A percentile compares a stretch with the other conserved stretches of the same genome.
phyloP scores from a whole-genome alignment of 2,888 invertebrate genomes.

The Ochropleura leucogaster region DNA sequence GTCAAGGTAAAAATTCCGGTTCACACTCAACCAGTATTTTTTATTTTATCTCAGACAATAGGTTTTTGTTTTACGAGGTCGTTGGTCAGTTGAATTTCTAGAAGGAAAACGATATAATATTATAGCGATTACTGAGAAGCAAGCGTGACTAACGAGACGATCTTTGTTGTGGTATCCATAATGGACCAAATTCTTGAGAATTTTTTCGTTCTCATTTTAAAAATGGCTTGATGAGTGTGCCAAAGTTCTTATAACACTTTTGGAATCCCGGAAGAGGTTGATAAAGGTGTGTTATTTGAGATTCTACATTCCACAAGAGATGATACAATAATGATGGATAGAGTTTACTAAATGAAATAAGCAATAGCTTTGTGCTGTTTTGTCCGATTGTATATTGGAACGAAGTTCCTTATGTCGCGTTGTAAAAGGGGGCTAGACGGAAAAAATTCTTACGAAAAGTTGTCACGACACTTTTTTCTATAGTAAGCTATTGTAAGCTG shows the following conservation, averaged over 20 bases:
- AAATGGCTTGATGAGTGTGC: background rate
- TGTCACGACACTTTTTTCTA: too few relatives aligned
- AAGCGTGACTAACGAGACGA: constrained; percentile 70
- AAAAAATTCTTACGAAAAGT: too few relatives aligned
- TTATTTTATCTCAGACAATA: constrained; percentile 64
- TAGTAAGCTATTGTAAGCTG: too few relatives aligned
- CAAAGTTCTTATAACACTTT: background rate
- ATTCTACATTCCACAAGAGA: background rate
- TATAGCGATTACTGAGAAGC: constrained; percentile 68
- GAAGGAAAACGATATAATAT: constrained; percentile 70
- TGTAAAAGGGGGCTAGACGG: too few relatives aligned
- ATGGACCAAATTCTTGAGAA: constrained; percentile 48
- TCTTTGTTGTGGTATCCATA: constrained; percentile 72
- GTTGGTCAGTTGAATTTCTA: constrained; percentile 57
- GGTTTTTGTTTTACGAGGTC: constrained; percentile 65
- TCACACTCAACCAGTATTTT: constrained; percentile 41
- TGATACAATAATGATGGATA: too few relatives aligned
- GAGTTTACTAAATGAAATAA: too few relatives aligned
- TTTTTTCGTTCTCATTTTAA: constrained; percentile 19
- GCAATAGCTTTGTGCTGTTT: too few relatives aligned
- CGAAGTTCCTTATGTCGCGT: too few relatives aligned
- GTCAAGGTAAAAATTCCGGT: constrained; percentile 55
- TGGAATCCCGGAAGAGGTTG: background rate
- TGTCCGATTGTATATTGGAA: too few relatives aligned
- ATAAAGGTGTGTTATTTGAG: background rate